Base-by-base conservation (phyloP, 2,797 vertebrate species). In the Telmatherina bonti region DNA sequence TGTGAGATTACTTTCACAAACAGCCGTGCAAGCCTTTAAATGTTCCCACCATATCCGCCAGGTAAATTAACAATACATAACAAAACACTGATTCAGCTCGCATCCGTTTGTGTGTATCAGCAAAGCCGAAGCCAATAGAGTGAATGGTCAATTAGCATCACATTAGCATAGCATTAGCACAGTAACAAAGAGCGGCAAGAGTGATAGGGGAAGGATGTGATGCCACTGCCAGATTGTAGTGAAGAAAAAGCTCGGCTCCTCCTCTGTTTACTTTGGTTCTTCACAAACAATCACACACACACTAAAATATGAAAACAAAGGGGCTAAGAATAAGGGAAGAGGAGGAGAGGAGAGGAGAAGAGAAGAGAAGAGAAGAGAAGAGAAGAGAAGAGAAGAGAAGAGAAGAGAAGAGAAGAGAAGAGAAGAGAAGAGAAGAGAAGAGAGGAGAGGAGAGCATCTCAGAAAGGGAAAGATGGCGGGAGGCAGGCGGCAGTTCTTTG, bases 161-260 rank as follows among this genome's bases (percentile, higher is more conserved):
- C 59, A 87, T 89, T 83, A 81, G 70, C 83, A 87, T 86, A 62
- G 72, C 74, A 76, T 85, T 81, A 86, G 66, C 35, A 53, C 49
- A 27, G 57, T 56, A 59, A 82, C 74, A 82, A 84, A 78, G 76
- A 62, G 2, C 35, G 0, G 6, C n/a, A 2, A 27, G 35, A 53
- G 62, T 26, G 58, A 81, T 38, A 33, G 51, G 29, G 33, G 20
- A 70, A 12, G 70, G 49, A 61, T 62, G 51, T 41, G 69, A 82
- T 66, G 13, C 49, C 38, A 15, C 58, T 57, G 55, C 43, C 62
- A 72, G 63, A 57, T 68, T 70, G 65, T 22, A 53, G 12, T 45
- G 11, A 15, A 27, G 16, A 10, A 13, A 63, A 60, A 55, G 24
- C 13, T 41, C 31, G 36, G 45, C 67, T 73, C 29, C 43, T 65